Evolutionary conservation across 2,797 vertebrate genomes (phyloP), one percentile per base, ranked within the genome.

Genomic region (Leptatherina wallacei): DNA sequence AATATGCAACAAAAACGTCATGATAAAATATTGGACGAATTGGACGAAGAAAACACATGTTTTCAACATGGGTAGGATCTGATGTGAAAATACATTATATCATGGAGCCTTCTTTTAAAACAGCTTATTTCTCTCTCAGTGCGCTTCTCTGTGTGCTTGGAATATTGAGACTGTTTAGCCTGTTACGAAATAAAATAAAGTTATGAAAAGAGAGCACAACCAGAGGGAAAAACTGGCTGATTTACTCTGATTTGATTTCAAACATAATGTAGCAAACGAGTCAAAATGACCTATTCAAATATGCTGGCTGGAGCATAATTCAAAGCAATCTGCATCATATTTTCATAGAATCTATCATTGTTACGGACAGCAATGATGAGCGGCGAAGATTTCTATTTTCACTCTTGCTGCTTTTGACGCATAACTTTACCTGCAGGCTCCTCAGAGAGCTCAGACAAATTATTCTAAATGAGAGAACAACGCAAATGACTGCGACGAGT

Each of bases 171-270:
- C 57, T 80, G 61, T 78, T 80, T 22, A 58, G 36, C n/a, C 0
- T 66, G 44, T 57, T 75, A 61, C 20, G 22, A 58, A 79, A 57
- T 47, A 72, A 36, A 72, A 77, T 63, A 81, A 14, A 69, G 61
- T 61, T 57, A 77, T 65, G 42, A 79, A 76, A 80, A 61, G 20
- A 32, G 49, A 79, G 74, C 85, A 79, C 55, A 79, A 61, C 66
- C 65, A 35, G 24, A 47, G 55, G 77, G 57, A 22, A 44, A 66
- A 75, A 77, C 9, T 36, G 70, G n/a, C 27, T 66, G 59, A 85
- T 85, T 85, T 70, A 77, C 70, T 85, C 42, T 80, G 67, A 86
- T 85, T 88, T 83, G 75, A 90, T 90, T 85, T 84, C 55, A 78
- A 86, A 81, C 70, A 69, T 82, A 82, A 84, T 82, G 64, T 6